A percentile compares a stretch with the other conserved stretches of the same genome.
These are phyloP conservation scores for Crotalus tigris DNA, from an alignment of 2,113 vertebrate genomes.

Conservation along the genomic window DNA sequence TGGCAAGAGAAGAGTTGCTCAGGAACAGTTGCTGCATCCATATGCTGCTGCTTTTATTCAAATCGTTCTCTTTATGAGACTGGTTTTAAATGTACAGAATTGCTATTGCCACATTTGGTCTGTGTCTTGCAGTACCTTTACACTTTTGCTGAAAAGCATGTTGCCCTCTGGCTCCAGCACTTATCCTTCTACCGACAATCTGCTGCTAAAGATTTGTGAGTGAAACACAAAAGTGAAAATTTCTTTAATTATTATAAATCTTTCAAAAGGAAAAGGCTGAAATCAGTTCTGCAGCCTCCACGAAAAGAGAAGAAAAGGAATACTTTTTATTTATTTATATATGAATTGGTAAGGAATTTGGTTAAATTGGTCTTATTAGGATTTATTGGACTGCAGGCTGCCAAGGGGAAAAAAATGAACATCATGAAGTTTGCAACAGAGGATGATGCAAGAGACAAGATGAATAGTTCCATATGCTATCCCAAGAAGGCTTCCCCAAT, in stretches of 20 bases:
- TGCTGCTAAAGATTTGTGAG: slow-evolving; percentile 60
- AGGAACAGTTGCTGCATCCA: neutral
- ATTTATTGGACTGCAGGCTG: slow-evolving; percentile 50
- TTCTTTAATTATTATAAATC: slow-evolving; percentile 59
- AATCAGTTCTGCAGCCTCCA: slow-evolving; percentile 47
- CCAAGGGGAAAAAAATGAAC: slow-evolving; percentile 48
- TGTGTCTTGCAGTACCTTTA: neutral
- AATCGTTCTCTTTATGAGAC: neutral
- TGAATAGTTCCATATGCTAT: slow-evolving; percentile 11
- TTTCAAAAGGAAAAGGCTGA: slow-evolving; percentile 52
- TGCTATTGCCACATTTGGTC: neutral
- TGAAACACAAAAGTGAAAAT: slow-evolving; percentile 50
- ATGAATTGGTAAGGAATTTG: slow-evolving; percentile 35
- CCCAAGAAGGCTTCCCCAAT: slow-evolving; percentile 4
- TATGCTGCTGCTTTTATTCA: neutral
- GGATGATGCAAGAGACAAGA: slow-evolving; percentile 36
- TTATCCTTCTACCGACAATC: slow-evolving; percentile 48
- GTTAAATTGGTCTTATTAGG: slow-evolving; percentile 58
- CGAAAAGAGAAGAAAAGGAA: slow-evolving; percentile 41
- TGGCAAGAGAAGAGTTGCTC: too few relatives aligned
- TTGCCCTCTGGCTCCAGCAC: slow-evolving; percentile 23
- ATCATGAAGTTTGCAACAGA: slow-evolving; percentile 34
- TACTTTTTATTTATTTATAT: neutral
- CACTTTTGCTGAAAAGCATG: slow-evolving; percentile 54
- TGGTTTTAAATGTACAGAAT: slow-evolving; percentile 27